Conservation (phyloP, 1,140 invertebrate genomes). For the Armadillidium nasatum region DNA sequence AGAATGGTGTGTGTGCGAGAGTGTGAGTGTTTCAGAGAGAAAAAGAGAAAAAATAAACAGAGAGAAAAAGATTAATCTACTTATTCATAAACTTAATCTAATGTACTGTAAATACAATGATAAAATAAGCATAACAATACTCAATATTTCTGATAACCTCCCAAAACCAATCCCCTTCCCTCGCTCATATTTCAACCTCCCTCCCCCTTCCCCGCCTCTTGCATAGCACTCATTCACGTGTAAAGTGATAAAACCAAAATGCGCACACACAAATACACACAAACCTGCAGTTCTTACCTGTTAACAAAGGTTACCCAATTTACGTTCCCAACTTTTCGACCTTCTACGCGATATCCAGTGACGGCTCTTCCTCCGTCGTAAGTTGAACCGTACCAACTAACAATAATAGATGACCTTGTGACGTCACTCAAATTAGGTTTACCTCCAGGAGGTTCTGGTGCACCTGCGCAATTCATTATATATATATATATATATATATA, state of each 20-base stretch:
- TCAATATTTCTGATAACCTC: no score
- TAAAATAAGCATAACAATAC: no score
- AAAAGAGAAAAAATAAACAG: no score
- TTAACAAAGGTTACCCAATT: constrained; percentile 36
- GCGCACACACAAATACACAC: no score
- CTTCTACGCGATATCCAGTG: constrained; percentile 74
- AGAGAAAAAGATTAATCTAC: no score
- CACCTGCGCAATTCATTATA: constrained; percentile 30
- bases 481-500: background rate
- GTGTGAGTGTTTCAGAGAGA: no score
- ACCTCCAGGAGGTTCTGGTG: constrained; percentile 58
- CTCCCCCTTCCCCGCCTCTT: background rate
- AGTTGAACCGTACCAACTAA: constrained; percentile 74
- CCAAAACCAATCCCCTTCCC: background rate
- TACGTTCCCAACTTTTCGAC: constrained; percentile 49
- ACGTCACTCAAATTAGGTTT: constrained; percentile 58
- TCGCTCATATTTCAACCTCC: background rate
- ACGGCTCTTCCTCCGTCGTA: constrained; percentile 81
- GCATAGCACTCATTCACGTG: background rate
- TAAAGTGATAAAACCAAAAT: no score
- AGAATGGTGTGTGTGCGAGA: no score
- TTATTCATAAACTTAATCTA: no score
- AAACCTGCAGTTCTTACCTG: constrained; percentile 21
- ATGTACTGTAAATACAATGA: no score
- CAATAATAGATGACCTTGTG: constrained; percentile 52